Percentiles rank a stretch among this genome's conserved stretches.
Conservation (phyloP, 2,888 invertebrate species). For the Serripes groenlandicus region DNA sequence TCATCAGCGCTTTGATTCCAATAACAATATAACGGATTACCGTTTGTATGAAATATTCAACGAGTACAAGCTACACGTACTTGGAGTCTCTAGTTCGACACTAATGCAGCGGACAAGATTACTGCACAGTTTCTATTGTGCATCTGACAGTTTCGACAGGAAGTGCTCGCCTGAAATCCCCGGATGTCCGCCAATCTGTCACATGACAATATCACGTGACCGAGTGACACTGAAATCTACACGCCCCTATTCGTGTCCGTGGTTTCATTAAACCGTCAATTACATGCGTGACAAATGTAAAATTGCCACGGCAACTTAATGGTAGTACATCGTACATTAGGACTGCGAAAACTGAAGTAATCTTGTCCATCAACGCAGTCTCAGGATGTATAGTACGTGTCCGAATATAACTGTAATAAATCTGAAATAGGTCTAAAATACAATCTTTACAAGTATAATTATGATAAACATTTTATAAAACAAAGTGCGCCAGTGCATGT, state of each 20-base stretch:
- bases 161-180: conserved; percentile 40
- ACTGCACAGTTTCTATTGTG: conserved; percentile 19
- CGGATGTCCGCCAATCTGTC: conserved; percentile 60
- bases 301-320: conserved; percentile 14
- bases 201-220: conserved; percentile 64
- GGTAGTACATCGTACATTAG: too few species aligned
- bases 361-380: not conserved
- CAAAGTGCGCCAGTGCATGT: too few species aligned
- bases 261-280: conserved; percentile 50
- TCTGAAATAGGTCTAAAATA: too few species aligned
- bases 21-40: not conserved
- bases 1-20: too few species aligned
- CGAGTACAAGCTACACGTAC: not conserved
- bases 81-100: not conserved
- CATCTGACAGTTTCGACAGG: conserved; percentile 46
- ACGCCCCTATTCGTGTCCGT: conserved; percentile 54
- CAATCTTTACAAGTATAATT: too few species aligned
- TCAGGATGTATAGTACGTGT: not conserved
- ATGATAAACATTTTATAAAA: too few species aligned
- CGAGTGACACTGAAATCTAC: conserved; percentile 54
- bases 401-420: too few species aligned
- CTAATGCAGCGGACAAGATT: conserved; percentile 20
- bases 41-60: not conserved
- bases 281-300: conserved; percentile 40
- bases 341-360: too few species aligned